These are phyloP conservation scores for Mergus octosetaceus DNA, from an alignment of 2,797 vertebrate species.

Conservation along the genomic window DNA sequence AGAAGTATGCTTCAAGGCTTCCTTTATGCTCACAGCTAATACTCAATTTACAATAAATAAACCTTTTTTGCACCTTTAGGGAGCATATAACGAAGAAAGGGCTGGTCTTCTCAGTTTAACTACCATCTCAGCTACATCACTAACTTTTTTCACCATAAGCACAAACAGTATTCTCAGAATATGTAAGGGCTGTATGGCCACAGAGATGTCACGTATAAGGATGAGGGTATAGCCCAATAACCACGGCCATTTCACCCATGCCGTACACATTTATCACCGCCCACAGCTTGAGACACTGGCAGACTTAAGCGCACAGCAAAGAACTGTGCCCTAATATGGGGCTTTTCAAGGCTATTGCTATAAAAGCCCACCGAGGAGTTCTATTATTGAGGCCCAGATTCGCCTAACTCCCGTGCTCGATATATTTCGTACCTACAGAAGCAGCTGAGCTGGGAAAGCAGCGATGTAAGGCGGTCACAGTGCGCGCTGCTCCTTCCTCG, in stretches of 20 bases:
- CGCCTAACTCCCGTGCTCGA: background rate
- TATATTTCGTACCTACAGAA: rapidly evolving
- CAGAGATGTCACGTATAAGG: rapidly evolving
- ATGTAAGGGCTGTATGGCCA: background rate
- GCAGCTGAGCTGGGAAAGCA: rapidly evolving
- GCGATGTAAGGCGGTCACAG: rapidly evolving
- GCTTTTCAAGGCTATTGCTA: background rate
- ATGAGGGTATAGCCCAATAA: background rate
- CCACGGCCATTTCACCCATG: background rate
- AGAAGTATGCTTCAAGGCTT: background rate
- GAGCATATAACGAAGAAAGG: background rate
- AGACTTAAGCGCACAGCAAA: background rate
- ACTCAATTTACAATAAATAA: background rate
- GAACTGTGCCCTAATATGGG: rapidly evolving
- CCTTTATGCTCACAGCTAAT: background rate
- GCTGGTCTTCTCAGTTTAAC: background rate
- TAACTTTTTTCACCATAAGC: background rate
- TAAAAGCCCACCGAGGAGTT: rapidly evolving
- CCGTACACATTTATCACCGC: background rate
- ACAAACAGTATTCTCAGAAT: background rate
- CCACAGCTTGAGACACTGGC: background rate
- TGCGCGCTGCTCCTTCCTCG: no score
- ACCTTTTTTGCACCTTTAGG: background rate
- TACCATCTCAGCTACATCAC: background rate
- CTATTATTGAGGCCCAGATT: background rate